Evolutionary conservation across 2,113 vertebrate species (phyloP).

Genomic region (Anoura caudifer): DNA sequence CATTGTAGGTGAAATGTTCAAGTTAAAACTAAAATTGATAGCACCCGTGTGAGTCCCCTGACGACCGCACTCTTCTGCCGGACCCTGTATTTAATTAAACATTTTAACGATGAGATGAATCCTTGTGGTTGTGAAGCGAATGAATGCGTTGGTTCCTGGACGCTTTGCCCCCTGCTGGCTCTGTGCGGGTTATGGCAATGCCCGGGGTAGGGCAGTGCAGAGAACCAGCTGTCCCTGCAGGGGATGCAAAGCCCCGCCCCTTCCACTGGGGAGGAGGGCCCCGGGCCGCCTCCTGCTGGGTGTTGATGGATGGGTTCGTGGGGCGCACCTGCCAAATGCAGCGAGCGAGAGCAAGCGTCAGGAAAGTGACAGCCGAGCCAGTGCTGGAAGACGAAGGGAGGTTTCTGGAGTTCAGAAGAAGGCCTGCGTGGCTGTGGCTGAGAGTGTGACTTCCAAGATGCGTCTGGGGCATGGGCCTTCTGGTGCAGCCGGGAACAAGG

Average conservation of each 20-base stretch:
- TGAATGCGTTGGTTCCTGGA: not conserved
- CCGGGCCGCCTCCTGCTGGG: not conserved
- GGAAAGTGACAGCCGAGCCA: not conserved
- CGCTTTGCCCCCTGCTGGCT: not conserved
- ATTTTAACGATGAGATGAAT: too few relatives aligned
- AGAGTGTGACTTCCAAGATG: not conserved
- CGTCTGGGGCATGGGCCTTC: not conserved
- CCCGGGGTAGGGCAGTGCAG: not conserved
- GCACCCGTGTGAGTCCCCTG: too few relatives aligned
- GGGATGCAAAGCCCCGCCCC: not conserved
- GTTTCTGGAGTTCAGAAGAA: not conserved
- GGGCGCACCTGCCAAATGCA: not conserved
- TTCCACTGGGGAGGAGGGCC: too few relatives aligned
- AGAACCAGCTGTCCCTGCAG: too few relatives aligned
- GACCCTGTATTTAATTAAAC: not conserved
- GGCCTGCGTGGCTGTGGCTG: rapidly evolving
- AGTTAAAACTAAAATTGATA: too few relatives aligned
- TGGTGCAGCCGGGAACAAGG: too few relatives aligned
- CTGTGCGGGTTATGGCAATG: not conserved
- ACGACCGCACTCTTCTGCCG: too few relatives aligned
- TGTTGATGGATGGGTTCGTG: rapidly evolving
- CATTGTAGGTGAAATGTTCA: too few relatives aligned
- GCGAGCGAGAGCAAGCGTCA: too few relatives aligned
- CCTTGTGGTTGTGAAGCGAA: not conserved
- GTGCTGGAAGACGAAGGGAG: rapidly evolving